phyloP scores from a whole-genome alignment of 1,140 invertebrate species.

The Eupristina koningsbergeri region DNA sequence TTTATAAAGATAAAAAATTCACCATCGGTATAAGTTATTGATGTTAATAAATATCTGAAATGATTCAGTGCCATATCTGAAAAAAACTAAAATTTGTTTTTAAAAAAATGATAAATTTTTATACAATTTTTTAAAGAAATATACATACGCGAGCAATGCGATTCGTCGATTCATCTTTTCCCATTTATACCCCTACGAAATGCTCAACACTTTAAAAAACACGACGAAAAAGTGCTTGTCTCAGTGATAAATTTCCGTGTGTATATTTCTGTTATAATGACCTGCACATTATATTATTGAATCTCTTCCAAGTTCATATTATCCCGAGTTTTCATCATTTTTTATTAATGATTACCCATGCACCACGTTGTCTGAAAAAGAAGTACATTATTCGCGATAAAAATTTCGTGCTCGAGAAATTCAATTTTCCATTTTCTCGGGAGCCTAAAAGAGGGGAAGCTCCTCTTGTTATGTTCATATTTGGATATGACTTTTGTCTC shows the following conservation, averaged over 20 bases:
- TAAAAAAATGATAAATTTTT: too few species aligned
- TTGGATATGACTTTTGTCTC: background rate
- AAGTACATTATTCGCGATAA: too few species aligned
- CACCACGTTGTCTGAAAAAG: background rate
- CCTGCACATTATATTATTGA: conserved; percentile 33
- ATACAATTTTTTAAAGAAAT: background rate
- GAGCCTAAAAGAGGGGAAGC: background rate
- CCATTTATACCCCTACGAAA: background rate
- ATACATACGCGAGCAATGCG: background rate
- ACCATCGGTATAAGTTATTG: too few species aligned
- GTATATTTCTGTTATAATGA: background rate
- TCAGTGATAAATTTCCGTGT: background rate
- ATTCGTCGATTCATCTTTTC: background rate
- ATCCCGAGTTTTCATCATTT: background rate
- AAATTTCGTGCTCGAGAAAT: background rate
- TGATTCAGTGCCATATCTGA: too few species aligned
- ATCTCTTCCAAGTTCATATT: conserved; percentile 14
- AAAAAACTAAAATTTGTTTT: too few species aligned
- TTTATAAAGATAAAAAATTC: too few species aligned
- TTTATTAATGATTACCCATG: background rate
- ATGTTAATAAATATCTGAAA: too few species aligned
- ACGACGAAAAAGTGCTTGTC: background rate
- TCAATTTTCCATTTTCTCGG: background rate
- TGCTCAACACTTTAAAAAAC: conserved; percentile 1
- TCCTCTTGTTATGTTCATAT: background rate